These are phyloP conservation scores for Lycocorax pyrrhopterus DNA, from an alignment of 2,113 vertebrate genomes.

Conservation along the genomic window DNA sequence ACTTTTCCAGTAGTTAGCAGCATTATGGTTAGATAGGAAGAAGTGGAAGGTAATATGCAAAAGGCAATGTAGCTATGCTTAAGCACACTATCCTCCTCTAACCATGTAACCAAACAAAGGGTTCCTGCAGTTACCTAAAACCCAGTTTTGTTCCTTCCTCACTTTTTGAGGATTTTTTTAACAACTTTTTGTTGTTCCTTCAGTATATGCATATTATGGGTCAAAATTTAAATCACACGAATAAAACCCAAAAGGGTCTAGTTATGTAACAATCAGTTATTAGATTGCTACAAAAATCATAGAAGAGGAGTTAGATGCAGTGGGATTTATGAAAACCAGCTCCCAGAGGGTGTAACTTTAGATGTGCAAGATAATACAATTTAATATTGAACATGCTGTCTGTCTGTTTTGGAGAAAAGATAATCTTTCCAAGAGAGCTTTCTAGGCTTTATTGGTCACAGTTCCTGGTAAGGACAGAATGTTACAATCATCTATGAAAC, in stretches of 20 bases:
- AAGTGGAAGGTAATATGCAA: not conserved
- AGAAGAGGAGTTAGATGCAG: not conserved
- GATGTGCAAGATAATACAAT: not conserved
- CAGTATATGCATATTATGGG: not conserved
- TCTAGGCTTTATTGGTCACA: not conserved
- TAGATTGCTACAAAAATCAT: not conserved
- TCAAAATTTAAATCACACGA: not conserved
- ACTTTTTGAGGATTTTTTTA: too few species aligned
- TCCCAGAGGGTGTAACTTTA: not conserved
- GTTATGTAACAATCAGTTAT: not conserved
- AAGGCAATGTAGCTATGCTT: not conserved
- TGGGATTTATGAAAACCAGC: not conserved
- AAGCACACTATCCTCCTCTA: not conserved
- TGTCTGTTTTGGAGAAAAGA: not conserved
- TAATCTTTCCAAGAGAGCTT: not conserved
- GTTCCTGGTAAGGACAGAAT: not conserved
- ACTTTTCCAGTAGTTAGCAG: not conserved
- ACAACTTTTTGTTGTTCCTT: not conserved
- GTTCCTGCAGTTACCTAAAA: not conserved
- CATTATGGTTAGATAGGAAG: fast-evolving
- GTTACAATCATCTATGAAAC: not conserved
- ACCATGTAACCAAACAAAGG: not conserved
- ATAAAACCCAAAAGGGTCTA: not conserved
- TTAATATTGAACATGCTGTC: not conserved
- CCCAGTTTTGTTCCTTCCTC: not conserved